A percentile compares a stretch with the other conserved stretches of the same genome.
Evolutionary conservation across 2,888 invertebrate genomes (phyloP).

Genomic region (Papilio elwesi): DNA sequence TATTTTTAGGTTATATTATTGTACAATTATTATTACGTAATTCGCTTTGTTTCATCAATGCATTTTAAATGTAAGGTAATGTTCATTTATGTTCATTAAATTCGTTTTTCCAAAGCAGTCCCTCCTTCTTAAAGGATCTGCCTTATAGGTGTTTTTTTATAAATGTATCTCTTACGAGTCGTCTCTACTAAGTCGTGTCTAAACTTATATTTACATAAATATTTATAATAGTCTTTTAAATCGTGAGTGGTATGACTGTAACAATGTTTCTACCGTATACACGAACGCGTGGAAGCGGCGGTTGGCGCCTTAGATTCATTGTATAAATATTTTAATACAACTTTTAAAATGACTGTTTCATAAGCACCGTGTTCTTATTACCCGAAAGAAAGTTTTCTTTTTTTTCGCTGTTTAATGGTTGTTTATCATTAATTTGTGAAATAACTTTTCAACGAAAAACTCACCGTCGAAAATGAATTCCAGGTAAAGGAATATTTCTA

Average conservation of each 20-base stretch:
- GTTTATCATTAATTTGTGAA: no score
- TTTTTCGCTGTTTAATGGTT: no score
- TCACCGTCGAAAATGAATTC: no score
- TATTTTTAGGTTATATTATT: not conserved
- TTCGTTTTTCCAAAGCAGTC: slow-evolving; percentile 59
- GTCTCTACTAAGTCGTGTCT: slow-evolving; percentile 50
- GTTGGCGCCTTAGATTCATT: not conserved
- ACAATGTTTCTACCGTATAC: slow-evolving; percentile 48
- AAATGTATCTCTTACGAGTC: slow-evolving; percentile 70
- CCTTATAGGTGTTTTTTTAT: slow-evolving; percentile 81
- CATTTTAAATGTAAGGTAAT: slow-evolving; percentile 21
- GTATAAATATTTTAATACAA: not conserved
- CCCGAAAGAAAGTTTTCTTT: no score
- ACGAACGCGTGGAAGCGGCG: no score
- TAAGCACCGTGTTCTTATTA: no score
- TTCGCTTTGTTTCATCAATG: not conserved
- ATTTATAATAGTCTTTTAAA: slow-evolving; percentile 65
- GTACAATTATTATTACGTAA: slow-evolving; percentile 39
- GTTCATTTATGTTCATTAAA: slow-evolving; percentile 12
- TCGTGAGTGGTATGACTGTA: slow-evolving; percentile 52
- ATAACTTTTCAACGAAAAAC: no score
- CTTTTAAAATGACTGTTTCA: no score
- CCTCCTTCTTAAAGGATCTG: slow-evolving; percentile 74
- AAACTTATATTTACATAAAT: slow-evolving; percentile 62
- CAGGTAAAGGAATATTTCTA: no score